Base-by-base conservation (phyloP, 2,797 vertebrate genomes). In the Bradypodion ventrale region DNA sequence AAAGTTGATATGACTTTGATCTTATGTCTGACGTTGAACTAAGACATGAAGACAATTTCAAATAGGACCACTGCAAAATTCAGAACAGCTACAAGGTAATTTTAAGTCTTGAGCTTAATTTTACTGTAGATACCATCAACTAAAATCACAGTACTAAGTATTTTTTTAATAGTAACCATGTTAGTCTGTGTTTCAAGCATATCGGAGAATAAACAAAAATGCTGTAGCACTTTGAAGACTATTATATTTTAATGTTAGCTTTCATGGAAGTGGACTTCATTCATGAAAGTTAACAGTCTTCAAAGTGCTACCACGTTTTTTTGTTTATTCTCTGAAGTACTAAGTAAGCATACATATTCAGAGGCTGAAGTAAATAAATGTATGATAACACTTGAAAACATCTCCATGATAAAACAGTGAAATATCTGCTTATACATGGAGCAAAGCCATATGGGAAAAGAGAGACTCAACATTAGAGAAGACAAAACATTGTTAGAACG, bases 391-490 rank as follows among this genome's bases (percentile, higher is more conserved):
- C 19, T 56, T 56, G 52, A 19, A 56, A 56, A 56, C 52, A 16
- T 56, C 52, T 13, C 9, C 32, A n/a, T 25, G 65, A 21, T 3
- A 66, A 16, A n/a, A 32, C 0, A 1, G 2, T 63, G 32, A 75
- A 83, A 25, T 35, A 29, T 9, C 6, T 80, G n/a, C 29, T 15
- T 23, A 32, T 12, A 60, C 23, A 77, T 88, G 83, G 37, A 85
- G 13, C 68, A 77, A 23, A 63, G n/a, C 23, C 0, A 3, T 16
- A 60, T 60, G 52, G 82, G 63, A 44, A 75, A 15, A 80, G 1
- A 35, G 44, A 78, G 23, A 46, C 0, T n/a, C 16, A 44, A 79
- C 82, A 37, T 74, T 80, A 84, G 37, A 60, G n/a, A 84, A 81
- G 77, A 40, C 40, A 42, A 46, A 27, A 80, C 75, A 25, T 40